Conservation (phyloP, 1,140 invertebrate genomes). For the Drosophila nannoptera region DNA sequence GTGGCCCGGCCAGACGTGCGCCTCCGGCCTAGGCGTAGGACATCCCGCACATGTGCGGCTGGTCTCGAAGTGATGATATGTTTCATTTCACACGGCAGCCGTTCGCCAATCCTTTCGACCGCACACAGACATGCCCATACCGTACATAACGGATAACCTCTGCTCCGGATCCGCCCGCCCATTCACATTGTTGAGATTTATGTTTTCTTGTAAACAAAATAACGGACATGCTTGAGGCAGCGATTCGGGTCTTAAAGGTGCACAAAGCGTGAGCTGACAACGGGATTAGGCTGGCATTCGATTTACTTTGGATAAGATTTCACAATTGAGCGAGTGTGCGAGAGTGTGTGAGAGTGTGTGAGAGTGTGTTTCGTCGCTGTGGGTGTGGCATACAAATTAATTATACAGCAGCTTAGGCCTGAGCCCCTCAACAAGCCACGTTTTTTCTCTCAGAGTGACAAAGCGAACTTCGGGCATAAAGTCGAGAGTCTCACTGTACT, state of each 20-base stretch:
- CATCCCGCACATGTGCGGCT: constrained; percentile 46
- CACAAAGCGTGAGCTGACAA: constrained; percentile 46
- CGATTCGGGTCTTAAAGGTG: constrained; percentile 23
- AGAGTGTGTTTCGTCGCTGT: constrained; percentile 2
- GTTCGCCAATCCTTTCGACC: constrained; percentile 69
- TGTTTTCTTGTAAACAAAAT: constrained; percentile 78
- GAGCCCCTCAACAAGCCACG: not conserved
- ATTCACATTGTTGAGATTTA: constrained; percentile 60
- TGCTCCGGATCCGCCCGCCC: constrained; percentile 6
- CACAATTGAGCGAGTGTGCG: constrained; percentile 19
- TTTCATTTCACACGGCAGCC: constrained; percentile 75
- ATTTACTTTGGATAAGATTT: constrained; percentile 51
- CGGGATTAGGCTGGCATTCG: constrained; percentile 64
- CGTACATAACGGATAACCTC: not conserved
- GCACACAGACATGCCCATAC: constrained; percentile 62
- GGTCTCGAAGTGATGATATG: constrained; percentile 68
- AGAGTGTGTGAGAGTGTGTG: constrained; percentile 9
- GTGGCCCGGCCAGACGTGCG: constrained; percentile 30
- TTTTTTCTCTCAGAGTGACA: constrained; percentile 1
- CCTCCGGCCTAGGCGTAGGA: constrained; percentile 32
- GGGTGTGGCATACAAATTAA: constrained; percentile 48
- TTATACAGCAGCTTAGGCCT: constrained; percentile 56
- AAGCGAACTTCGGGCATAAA: not conserved
- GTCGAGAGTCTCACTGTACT: not conserved
- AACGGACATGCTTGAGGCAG: constrained; percentile 67